A percentile compares a stretch with the other conserved stretches of the same genome.
phyloP scores from a whole-genome alignment of 2,113 vertebrate species.

The Clarias gariepinus region DNA sequence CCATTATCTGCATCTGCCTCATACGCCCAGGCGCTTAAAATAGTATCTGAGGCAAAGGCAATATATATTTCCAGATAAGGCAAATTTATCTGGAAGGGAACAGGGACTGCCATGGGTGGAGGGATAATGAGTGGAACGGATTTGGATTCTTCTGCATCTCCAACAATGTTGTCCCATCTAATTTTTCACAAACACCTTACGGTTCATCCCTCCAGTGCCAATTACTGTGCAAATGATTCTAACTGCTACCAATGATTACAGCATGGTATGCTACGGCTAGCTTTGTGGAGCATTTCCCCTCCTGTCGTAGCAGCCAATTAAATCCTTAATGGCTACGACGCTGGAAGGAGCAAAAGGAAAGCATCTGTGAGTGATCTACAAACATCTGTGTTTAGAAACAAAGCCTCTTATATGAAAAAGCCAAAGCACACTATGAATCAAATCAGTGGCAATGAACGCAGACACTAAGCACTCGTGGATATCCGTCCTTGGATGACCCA shows the following conservation, averaged over 20 bases:
- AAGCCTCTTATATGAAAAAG: not conserved
- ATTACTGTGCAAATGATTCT: not conserved
- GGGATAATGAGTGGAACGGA: not conserved
- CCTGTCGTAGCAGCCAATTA: conserved; percentile 12
- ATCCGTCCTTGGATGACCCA: conserved; percentile 40
- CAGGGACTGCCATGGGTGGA: not conserved
- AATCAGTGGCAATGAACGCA: conserved; percentile 8
- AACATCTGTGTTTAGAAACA: conserved; percentile 37
- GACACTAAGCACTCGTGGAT: conserved; percentile 4
- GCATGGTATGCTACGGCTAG: not conserved
- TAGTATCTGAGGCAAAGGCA: not conserved
- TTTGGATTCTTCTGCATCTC: not conserved
- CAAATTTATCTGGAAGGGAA: conserved; percentile 5
- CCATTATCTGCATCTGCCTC: conserved; percentile 46
- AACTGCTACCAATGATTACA: not conserved
- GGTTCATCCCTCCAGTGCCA: not conserved
- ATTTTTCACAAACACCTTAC: not conserved
- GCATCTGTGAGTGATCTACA: conserved; percentile 24
- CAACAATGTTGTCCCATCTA: not conserved
- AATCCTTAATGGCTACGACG: conserved; percentile 13
- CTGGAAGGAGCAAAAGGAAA: conserved; percentile 35
- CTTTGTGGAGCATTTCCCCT: conserved; percentile 19
- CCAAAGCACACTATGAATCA: conserved; percentile 28
- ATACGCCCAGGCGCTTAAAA: conserved; percentile 19
- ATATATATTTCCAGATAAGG: too few relatives aligned